Evolutionary conservation across 2,113 vertebrate species (phyloP).

Genomic region (Eudyptes chrysolophus): DNA sequence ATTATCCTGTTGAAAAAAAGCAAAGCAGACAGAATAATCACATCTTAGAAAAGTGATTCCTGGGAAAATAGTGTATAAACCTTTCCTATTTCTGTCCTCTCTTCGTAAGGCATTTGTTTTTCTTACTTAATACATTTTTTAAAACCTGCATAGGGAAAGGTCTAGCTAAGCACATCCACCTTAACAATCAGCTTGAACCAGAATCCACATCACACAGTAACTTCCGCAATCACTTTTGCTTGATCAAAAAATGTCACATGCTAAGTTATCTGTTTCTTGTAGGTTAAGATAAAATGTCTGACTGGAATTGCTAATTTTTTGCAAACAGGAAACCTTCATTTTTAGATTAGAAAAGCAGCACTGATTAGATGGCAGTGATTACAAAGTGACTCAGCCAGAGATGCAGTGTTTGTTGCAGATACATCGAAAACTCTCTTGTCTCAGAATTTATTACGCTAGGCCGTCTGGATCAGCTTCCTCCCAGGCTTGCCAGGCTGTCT

Average conservation of each 20-base stretch:
- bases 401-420: background rate
- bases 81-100: background rate
- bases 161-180: background rate
- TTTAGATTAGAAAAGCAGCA: background rate
- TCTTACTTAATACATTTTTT: background rate
- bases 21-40: conserved; percentile 12
- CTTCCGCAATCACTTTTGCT: background rate
- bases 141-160: background rate
- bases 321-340: background rate
- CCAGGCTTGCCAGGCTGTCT: background rate
- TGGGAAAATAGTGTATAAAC: background rate
- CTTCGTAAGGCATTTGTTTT: background rate
- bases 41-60: background rate
- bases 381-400: background rate
- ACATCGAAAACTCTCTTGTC: background rate
- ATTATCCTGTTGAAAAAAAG: conserved; percentile 31
- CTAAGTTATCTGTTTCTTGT: background rate
- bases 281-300: background rate
- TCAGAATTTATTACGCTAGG: background rate
- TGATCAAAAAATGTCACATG: background rate
- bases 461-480: background rate
- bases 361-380: background rate
- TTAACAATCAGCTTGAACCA: accelerated
- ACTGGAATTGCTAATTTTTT: background rate
- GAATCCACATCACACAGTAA: background rate